Conservation (phyloP, 1,140 invertebrate genomes). For the Hirudo medicinalis region DNA sequence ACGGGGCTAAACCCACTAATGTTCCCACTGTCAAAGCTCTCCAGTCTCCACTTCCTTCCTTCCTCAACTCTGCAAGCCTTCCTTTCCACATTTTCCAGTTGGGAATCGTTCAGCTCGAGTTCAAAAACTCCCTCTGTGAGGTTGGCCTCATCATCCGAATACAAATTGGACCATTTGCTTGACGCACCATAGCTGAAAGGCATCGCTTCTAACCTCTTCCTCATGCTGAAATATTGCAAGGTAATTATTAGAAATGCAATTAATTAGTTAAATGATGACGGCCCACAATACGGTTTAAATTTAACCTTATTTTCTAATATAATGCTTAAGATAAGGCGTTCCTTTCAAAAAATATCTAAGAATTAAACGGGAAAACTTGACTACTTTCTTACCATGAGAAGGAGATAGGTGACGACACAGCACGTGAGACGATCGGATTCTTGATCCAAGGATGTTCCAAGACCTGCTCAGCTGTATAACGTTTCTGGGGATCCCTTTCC, state of each 20-base stretch:
- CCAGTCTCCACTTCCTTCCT: slow-evolving; percentile 5
- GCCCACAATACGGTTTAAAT: background rate
- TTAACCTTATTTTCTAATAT: background rate
- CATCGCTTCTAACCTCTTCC: too few species aligned
- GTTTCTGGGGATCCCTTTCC: slow-evolving; percentile 63
- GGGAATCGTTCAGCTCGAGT: too few species aligned
- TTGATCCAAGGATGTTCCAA: slow-evolving; percentile 66
- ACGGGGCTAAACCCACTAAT: slow-evolving; percentile 13
- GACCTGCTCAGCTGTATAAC: slow-evolving; percentile 71
- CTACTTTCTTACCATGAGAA: too few species aligned
- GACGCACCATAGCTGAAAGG: too few species aligned
- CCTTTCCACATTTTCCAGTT: background rate
- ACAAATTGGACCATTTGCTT: too few species aligned
- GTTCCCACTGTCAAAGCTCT: slow-evolving; percentile 16
- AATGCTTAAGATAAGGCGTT: too few species aligned
- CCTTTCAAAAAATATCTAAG: too few species aligned
- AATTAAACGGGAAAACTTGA: too few species aligned
- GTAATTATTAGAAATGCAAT: background rate
- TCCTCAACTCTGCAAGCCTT: background rate
- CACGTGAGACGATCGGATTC: slow-evolving; percentile 46
- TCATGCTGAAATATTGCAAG: too few species aligned
- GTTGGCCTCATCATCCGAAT: too few species aligned
- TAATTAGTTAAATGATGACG: background rate
- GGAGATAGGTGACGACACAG: too few species aligned
- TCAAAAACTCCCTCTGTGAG: too few species aligned